A percentile compares a stretch with the other conserved stretches of the same genome.
These are phyloP conservation scores for Fregetta grallaria DNA, from an alignment of 2,113 vertebrate genomes.

Conservation along the genomic window DNA sequence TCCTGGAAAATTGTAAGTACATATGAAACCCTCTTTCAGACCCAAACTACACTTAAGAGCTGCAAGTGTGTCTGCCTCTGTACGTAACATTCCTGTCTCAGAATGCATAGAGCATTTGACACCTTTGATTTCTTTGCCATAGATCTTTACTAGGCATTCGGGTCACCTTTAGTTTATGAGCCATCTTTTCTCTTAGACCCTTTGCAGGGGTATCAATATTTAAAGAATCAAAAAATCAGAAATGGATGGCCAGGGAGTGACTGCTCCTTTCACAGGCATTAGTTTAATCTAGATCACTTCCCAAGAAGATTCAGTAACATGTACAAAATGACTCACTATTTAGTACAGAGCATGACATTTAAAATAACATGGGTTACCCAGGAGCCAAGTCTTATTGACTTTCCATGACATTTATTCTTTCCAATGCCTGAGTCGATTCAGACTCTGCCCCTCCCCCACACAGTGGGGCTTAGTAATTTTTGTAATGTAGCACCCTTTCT, in stretches of 20 bases:
- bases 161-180: background rate
- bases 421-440: background rate
- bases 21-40: background rate
- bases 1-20: background rate
- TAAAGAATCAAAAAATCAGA: background rate
- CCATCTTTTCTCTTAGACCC: background rate
- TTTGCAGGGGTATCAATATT: background rate
- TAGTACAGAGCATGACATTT: slow-evolving; percentile 23
- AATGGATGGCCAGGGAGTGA: background rate
- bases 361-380: slow-evolving; percentile 10
- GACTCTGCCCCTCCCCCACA: background rate
- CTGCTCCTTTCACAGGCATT: background rate
- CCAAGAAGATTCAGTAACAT: background rate
- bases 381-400: slow-evolving; percentile 24
- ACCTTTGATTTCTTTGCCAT: background rate
- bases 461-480: background rate
- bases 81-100: background rate
- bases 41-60: background rate
- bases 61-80: background rate
- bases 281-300: background rate
- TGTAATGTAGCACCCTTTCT: background rate
- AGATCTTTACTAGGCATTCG: background rate
- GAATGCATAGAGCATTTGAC: background rate
- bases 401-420: slow-evolving; percentile 39
- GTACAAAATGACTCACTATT: slow-evolving; percentile 10